Evolutionary conservation across 2,888 invertebrate genomes (phyloP), one percentile per base, ranked within the genome.

Genomic region (Apamea monoglypha): DNA sequence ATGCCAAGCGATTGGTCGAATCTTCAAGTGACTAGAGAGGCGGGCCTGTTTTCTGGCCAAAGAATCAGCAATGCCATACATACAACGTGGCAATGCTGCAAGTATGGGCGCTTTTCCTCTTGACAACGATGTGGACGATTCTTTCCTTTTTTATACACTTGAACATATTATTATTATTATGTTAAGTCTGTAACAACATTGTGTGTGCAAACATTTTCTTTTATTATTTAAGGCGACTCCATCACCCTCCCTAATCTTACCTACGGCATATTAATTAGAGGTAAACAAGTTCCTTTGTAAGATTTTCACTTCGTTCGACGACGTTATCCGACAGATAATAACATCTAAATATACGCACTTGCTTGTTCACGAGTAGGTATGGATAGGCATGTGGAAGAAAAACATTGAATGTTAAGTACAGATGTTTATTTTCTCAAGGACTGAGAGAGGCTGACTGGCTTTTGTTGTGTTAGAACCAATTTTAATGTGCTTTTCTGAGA

Each of bases 261-360:
- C 94, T 93, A 91, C 84, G 90, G 92, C 92, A 95, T 95, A 95
- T 95, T 96, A 96, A 96, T 96, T 96, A 96, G 95, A 96, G 95
- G 95, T 96, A 95, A 95, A 95, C 95, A 96, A 94, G 95, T 94
- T 93, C 94, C 95, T 95, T 95, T 95, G 94, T 95, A 89, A 94
- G 93, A 93, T 94, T 94, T 95, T 94, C 94, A 92, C 93, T 93
- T 92, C 93, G 89, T 92, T 91, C 91, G 88, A 92, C 90, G 92
- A 90, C 92, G 89, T 91, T 89, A 92, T 90, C 86, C 91, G 83
- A 86, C 79, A 91, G 87, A 87, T 90, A 88, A 91, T 90, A 90
- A 91, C 80, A 82, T 88, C 78, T 81, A 83, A 86, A 87, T 90
- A 90, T 80, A 85, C 81, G 59, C 71, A 78, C 67, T 69, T 40